phyloP scores from a whole-genome alignment of 2,888 invertebrate species.

The Pristionchus exspectatus region DNA sequence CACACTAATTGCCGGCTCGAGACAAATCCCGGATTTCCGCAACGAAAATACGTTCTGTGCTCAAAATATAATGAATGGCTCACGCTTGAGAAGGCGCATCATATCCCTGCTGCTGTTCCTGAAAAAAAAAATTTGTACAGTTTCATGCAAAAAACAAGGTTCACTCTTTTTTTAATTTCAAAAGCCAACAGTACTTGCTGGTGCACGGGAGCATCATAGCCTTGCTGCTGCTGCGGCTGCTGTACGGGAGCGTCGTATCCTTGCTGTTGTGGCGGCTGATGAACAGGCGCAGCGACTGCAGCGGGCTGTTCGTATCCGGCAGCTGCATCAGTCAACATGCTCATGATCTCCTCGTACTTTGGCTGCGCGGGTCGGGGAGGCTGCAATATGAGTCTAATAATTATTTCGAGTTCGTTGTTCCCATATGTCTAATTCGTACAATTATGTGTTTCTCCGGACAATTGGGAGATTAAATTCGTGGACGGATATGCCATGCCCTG shows the following conservation, averaged over 20 bases:
- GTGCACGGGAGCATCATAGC: not conserved
- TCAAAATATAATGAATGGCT: not conserved
- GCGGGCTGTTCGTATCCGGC: not conserved
- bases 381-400: not conserved
- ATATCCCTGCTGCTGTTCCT: slow-evolving; percentile 12
- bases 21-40: no score
- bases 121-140: not conserved
- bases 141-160: not conserved
- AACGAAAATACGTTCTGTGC: not conserved
- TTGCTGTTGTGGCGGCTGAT: slow-evolving; percentile 9
- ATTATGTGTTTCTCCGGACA: no score
- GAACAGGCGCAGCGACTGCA: not conserved
- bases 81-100: not conserved
- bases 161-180: not conserved
- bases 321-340: slow-evolving; percentile 1
- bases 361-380: slow-evolving; percentile 10
- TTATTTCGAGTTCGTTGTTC: not conserved
- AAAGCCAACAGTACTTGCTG: not conserved
- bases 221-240: slow-evolving; percentile 12
- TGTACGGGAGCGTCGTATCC: slow-evolving; percentile 3
- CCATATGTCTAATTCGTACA: no score
- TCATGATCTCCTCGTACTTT: slow-evolving; percentile 37
- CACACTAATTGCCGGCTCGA: not conserved
- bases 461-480: no score
- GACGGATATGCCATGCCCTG: no score